Evolutionary conservation across 2,797 vertebrate species (phyloP).

Genomic region (Hypotaenidia philippensis): DNA sequence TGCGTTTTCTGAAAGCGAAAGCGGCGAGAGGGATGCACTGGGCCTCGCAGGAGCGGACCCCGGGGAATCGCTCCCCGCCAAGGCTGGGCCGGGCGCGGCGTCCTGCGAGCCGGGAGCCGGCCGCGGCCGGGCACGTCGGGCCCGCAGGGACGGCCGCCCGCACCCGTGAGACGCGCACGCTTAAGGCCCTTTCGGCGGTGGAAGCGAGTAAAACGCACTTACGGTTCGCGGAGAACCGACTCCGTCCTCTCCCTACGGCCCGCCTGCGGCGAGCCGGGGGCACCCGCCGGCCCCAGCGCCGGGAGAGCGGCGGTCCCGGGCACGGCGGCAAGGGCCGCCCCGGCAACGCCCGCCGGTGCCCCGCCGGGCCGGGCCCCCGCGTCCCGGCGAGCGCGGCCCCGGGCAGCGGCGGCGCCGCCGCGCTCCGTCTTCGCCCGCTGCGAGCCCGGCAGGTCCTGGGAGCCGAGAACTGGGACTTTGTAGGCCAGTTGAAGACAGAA

Average conservation of each 20-base stretch:
- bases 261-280: background rate
- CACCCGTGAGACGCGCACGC: background rate
- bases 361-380: background rate
- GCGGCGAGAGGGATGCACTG: background rate
- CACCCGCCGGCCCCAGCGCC: background rate
- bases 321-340: background rate
- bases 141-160: background rate
- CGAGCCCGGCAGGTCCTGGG: conserved; percentile 78
- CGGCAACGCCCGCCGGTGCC: background rate
- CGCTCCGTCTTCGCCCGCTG: conserved; percentile 38
- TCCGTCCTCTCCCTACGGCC: background rate
- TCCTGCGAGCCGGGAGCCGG: background rate
- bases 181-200: background rate
- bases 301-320: background rate
- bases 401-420: background rate
- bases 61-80: background rate
- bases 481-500: conserved; percentile 95
- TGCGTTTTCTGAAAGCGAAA: conserved; percentile 50
- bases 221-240: conserved; percentile 20
- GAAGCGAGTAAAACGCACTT: background rate
- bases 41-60: background rate
- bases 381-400: background rate
- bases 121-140: background rate
- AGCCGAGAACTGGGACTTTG: conserved; percentile 98
- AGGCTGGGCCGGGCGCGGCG: background rate